These are phyloP conservation scores for Habrosyne pyritoides DNA, from an alignment of 2,888 invertebrate genomes.

Conservation along the genomic window DNA sequence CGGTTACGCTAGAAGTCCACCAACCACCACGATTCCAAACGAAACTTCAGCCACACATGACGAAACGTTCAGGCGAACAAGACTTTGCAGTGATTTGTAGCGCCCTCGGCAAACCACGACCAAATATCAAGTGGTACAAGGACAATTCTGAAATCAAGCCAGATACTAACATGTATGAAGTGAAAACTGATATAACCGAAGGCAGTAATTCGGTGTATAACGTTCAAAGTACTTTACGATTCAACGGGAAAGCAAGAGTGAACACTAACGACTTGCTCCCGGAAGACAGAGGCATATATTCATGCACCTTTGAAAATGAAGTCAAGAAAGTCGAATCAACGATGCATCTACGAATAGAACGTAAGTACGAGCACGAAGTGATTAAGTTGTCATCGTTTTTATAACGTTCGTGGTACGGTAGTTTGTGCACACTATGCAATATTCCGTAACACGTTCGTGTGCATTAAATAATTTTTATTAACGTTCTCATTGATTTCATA, in stretches of 20 bases:
- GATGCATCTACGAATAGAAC: conserved; percentile 96
- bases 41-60: conserved; percentile 92
- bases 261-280: conserved; percentile 90
- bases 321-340: conserved; percentile 94
- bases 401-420: neutral
- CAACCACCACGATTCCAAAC: conserved; percentile 94
- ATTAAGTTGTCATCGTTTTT: neutral
- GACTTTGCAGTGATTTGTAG: conserved; percentile 92
- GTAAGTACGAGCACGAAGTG: conserved; percentile 79
- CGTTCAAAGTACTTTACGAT: conserved; percentile 92
- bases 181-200: conserved; percentile 90
- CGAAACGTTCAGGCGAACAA: conserved; percentile 90
- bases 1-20: conserved; percentile 92
- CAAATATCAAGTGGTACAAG: conserved; percentile 93
- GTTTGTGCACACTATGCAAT: neutral
- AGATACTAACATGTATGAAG: conserved; percentile 91
- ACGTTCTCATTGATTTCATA: neutral
- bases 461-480: neutral
- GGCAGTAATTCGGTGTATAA: conserved; percentile 91
- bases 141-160: conserved; percentile 91
- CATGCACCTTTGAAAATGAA: conserved; percentile 94
- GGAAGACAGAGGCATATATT: conserved; percentile 93
- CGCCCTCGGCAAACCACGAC: conserved; percentile 94
- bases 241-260: conserved; percentile 90
- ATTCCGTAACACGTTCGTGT: neutral